Conservation (phyloP, 2,797 vertebrate species). For the Lacerta bilineata region DNA sequence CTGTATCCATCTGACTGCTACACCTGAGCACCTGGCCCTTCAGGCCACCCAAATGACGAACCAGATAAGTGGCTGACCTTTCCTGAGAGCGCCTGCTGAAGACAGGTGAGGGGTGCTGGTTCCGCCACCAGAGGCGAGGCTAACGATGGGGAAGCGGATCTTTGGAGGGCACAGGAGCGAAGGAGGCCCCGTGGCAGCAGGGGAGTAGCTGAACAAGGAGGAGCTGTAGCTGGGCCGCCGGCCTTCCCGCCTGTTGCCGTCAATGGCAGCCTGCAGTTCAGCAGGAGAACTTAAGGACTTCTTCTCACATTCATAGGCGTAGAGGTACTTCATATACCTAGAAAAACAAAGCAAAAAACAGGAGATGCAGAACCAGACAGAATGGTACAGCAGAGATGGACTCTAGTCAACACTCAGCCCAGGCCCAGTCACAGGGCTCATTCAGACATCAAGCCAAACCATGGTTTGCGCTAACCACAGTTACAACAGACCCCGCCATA, state of each 20-base stretch:
- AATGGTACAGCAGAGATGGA: not conserved
- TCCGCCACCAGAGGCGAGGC: constrained; percentile 79
- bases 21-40: too few relatives aligned
- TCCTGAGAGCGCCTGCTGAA: constrained; percentile 76
- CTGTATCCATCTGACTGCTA: not conserved
- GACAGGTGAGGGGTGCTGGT: constrained; percentile 81
- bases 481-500: not conserved
- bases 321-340: constrained; percentile 99
- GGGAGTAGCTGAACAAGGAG: constrained; percentile 90
- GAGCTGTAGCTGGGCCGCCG: constrained; percentile 95
- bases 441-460: not conserved
- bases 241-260: constrained; percentile 93
- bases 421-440: not conserved
- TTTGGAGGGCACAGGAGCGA: constrained; percentile 90
- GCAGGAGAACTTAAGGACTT: constrained; percentile 94
- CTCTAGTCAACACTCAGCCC: not conserved
- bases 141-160: constrained; percentile 89
- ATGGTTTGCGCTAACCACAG: not conserved
- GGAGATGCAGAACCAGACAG: not conserved
- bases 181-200: constrained; percentile 79
- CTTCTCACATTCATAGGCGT: constrained; percentile 96
- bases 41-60: fast-evolving
- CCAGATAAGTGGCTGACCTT: constrained; percentile 74
- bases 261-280: constrained; percentile 95
- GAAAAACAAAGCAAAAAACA: not conserved